phyloP scores from a whole-genome alignment of 2,113 vertebrate species.

The Channa argus region DNA sequence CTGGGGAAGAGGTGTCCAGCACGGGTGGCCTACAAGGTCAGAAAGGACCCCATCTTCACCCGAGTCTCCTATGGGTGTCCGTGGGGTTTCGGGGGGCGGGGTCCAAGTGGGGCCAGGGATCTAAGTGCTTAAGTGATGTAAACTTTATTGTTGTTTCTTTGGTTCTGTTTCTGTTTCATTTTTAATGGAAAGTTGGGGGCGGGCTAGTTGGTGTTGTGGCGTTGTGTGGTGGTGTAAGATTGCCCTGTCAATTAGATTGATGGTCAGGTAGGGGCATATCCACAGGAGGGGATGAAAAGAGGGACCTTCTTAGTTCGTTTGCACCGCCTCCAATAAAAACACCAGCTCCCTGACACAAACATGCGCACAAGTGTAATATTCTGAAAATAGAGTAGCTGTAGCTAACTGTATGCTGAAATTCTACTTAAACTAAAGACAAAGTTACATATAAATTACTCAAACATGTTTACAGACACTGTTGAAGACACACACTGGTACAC shows the following conservation, averaged over 20 bases:
- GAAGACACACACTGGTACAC: slow-evolving; percentile 11
- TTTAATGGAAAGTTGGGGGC: slow-evolving; percentile 71
- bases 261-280: slow-evolving; percentile 61
- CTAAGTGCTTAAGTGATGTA: slow-evolving; percentile 76
- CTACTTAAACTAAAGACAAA: too few species aligned
- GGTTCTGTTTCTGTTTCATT: slow-evolving; percentile 69
- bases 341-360: slow-evolving; percentile 12
- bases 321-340: slow-evolving; percentile 62
- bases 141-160: slow-evolving; percentile 82
- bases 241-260: slow-evolving; percentile 46
- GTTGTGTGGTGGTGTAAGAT: slow-evolving; percentile 74
- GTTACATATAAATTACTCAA: too few species aligned
- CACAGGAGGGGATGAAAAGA: slow-evolving; percentile 83
- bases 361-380: slow-evolving; percentile 8
- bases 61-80: slow-evolving; percentile 53
- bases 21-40: slow-evolving; percentile 97
- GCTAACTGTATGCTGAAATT: too few species aligned
- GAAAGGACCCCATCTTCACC: slow-evolving; percentile 79
- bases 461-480: background rate
- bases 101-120: slow-evolving; percentile 37
- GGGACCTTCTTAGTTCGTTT: slow-evolving; percentile 86
- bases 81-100: slow-evolving; percentile 8
- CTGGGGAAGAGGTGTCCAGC: slow-evolving; percentile 97
- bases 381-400: background rate
- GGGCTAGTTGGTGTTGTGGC: slow-evolving; percentile 79